Evolutionary conservation across 2,113 vertebrate genomes (phyloP).

Genomic region (Siniperca knerii): DNA sequence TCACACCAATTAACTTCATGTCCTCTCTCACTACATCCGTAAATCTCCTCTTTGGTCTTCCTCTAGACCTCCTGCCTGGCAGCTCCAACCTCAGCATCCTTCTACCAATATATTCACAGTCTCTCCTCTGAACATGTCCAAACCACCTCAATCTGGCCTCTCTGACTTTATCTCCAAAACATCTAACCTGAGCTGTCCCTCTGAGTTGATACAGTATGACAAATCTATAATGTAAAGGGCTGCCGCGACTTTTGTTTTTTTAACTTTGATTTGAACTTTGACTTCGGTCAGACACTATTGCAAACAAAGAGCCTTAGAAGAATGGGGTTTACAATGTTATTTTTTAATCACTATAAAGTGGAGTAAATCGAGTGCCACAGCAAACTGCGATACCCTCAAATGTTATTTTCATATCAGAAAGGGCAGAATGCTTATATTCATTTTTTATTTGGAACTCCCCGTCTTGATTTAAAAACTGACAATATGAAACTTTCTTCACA

Average conservation of each 20-base stretch:
- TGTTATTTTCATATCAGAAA: neutral
- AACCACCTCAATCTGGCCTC: no score
- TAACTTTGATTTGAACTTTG: neutral
- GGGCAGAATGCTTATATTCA: neutral
- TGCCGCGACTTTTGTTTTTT: neutral
- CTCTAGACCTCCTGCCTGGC: no score
- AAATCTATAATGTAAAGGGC: neutral
- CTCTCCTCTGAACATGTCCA: no score
- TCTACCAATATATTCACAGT: no score
- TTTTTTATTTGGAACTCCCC: neutral
- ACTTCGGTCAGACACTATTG: neutral
- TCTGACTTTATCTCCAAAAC: no score
- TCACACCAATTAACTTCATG: no score
- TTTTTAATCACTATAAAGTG: neutral
- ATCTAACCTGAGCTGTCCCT: no score
- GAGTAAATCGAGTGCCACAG: neutral
- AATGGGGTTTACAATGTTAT: neutral
- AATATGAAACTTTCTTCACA: slow-evolving; percentile 69
- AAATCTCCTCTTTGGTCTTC: no score
- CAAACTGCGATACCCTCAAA: neutral
- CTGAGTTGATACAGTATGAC: neutral
- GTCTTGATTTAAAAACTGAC: slow-evolving; percentile 19
- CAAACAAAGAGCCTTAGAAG: neutral
- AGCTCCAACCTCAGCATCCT: no score
- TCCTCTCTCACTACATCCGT: no score